Evolutionary conservation across 2,113 vertebrate species (phyloP), one percentile per base, ranked within the genome.

Genomic region (Drymodes brunneopygia): DNA sequence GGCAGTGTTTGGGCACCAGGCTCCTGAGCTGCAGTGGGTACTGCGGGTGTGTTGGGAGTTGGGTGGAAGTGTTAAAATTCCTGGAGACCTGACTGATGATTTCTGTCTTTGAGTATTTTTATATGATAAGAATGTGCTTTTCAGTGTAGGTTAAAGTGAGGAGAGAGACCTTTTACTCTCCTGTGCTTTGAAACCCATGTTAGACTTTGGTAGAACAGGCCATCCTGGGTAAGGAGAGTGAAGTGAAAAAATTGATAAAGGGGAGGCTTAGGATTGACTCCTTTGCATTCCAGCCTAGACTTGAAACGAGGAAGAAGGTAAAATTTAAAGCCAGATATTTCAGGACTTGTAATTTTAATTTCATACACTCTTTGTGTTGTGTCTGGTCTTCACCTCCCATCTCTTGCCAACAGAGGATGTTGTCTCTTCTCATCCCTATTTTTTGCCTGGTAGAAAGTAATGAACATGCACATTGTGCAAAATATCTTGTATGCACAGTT

Each of bases 171-270:
- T 29, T 11, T 25, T 38, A 20, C 31, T 64, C 31, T 47, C 45
- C 11, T 7, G 1, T 2, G 1, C 45, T 78, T 78, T 48, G 33
- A 74, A 29, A 10, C 5, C 33, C 45, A 0, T 57, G 33, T 25
- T 42, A 13, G 33, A 50, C 31, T 62, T 48, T 0, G 62, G 22
- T 12, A 36, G 45, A 54, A 33, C 14, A 62, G 35, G 25, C 28
- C 7, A 4, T 79, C 11, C 13, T 66, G 31, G 12, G 8, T 11
- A 23, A 45, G 42, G 47, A 72, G 24, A 71, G 20, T 4, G 3
- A 83, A 57, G 40, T 45, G 25, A 54, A 80, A 45, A 77, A 31
- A 4, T 47, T 70, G 28, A 31, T 81, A n/a, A 23, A 91, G 9
- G 18, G 10, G 4, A 50, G 18, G 35, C 16, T 58, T 81, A 28